A percentile compares a stretch with the other conserved stretches of the same genome.
phyloP scores from a whole-genome alignment of 2,113 vertebrate genomes.

The Oceanodroma tethys region DNA sequence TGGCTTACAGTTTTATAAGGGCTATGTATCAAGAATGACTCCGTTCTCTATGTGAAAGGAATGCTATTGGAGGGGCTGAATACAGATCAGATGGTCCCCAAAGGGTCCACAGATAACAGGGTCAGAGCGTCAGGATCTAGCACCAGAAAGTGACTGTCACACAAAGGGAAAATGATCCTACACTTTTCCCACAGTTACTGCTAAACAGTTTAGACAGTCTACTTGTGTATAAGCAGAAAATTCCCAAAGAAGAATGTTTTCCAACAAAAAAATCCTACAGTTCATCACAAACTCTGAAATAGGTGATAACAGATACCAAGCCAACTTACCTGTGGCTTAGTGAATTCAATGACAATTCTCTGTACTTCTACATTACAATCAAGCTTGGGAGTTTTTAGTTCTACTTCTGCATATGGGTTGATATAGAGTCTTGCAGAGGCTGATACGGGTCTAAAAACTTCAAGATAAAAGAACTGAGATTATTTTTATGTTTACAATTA shows the following conservation, averaged over 20 bases:
- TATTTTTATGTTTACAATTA: not conserved
- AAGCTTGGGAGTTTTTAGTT: conserved; percentile 86
- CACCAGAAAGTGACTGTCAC: not conserved
- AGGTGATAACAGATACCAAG: not conserved
- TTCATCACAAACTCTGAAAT: not conserved
- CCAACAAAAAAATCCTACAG: not conserved
- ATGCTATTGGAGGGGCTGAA: not conserved
- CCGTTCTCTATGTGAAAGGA: not conserved
- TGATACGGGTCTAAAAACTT: conserved; percentile 94
- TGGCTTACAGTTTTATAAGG: not conserved
- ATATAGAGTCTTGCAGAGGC: conserved; percentile 92
- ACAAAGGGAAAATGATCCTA: not conserved
- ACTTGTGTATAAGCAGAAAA: not conserved
- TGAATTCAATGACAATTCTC: conserved; percentile 91
- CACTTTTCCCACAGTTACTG: not conserved
- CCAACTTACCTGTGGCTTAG: conserved; percentile 83
- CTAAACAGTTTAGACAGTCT: not conserved
- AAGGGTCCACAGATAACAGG: not conserved
- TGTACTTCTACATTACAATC: conserved; percentile 89
- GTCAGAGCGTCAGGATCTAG: not conserved
- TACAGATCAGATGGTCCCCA: not conserved
- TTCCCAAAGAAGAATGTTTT: not conserved
- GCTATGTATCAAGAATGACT: not conserved
- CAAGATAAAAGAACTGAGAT: not conserved
- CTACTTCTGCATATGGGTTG: conserved; percentile 86